These are phyloP conservation scores for Scarus forsteni DNA, from an alignment of 2,797 vertebrate species.

Conservation along the genomic window DNA sequence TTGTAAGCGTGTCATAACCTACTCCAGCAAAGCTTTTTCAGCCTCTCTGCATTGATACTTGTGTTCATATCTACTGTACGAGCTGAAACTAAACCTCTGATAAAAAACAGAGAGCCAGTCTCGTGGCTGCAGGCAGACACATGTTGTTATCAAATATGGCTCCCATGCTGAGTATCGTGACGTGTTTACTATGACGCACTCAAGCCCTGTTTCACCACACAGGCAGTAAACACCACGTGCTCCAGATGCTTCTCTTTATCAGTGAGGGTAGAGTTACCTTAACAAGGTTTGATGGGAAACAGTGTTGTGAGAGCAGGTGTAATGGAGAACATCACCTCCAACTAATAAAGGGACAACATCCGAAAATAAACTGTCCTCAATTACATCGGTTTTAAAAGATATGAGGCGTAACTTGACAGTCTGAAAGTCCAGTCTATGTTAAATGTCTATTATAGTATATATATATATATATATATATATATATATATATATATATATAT, in stretches of 20 bases:
- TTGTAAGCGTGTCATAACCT: not conserved
- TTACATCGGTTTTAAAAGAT: not conserved
- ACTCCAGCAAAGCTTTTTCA: slow-evolving; percentile 14
- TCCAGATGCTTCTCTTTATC: slow-evolving; percentile 14
- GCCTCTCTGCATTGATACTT: not conserved
- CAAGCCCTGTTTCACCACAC: slow-evolving; percentile 6
- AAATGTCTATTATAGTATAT: too few relatives aligned
- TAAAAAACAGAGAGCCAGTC: not conserved
- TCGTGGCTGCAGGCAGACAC: not conserved
- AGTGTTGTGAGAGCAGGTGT: slow-evolving; percentile 28
- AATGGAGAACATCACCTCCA: not conserved
- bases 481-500: too few relatives aligned
- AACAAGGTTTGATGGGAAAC: slow-evolving; percentile 18
- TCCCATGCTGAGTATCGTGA: not conserved
- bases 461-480: too few relatives aligned
- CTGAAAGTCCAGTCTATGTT: not conserved
- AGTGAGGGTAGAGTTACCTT: slow-evolving; percentile 11
- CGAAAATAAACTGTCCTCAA: not conserved
- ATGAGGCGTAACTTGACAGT: not conserved
- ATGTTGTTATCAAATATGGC: not conserved
- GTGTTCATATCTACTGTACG: not conserved
- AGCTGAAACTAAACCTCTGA: not conserved
- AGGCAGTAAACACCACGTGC: slow-evolving; percentile 25
- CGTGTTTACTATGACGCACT: not conserved
- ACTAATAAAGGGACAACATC: not conserved